These are phyloP conservation scores for Colinus virginianus DNA, from an alignment of 2,113 vertebrate genomes.

Conservation along the genomic window DNA sequence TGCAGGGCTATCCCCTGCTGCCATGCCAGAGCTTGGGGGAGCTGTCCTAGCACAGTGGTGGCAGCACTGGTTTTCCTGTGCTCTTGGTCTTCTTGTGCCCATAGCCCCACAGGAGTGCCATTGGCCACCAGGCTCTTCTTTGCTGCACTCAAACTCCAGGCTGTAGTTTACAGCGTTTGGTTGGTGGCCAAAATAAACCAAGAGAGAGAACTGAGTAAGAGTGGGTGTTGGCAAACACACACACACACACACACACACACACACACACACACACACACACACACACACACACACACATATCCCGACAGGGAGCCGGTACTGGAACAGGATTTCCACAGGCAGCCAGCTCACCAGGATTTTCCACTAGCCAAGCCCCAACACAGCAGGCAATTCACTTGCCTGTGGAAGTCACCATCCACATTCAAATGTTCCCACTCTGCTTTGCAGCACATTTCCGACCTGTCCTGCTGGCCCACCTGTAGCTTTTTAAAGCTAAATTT, in stretches of 20 bases:
- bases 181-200: neutral
- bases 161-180: neutral
- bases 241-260: neutral
- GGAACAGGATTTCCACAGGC: neutral
- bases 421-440: neutral
- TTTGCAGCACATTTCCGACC: rapidly evolving
- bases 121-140: neutral
- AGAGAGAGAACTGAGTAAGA: neutral
- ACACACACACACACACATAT: neutral
- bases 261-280: too few relatives aligned
- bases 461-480: rapidly evolving
- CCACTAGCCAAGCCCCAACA: neutral
- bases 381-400: neutral
- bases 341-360: neutral
- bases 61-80: rapidly evolving
- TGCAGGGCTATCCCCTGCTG: neutral
- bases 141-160: rapidly evolving
- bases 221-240: neutral
- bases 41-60: rapidly evolving
- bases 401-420: neutral
- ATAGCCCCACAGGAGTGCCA: rapidly evolving
- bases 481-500: neutral
- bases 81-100: rapidly evolving
- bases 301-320: rapidly evolving
- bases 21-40: rapidly evolving